phyloP scores from a whole-genome alignment of 2,888 invertebrate genomes.

The Stenichneumon culpator region DNA sequence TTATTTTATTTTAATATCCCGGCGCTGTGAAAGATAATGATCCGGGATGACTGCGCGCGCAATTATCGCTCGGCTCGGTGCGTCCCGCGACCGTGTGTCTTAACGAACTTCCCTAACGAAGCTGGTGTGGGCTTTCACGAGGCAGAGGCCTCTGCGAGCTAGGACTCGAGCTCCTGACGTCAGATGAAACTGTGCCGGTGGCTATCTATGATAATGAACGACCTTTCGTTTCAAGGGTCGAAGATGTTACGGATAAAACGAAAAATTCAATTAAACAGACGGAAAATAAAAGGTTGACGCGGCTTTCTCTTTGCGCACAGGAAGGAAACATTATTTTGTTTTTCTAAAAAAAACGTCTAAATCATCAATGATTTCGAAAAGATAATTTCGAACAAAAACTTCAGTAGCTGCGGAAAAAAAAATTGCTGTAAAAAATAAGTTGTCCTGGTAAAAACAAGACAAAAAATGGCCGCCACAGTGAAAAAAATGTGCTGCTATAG shows the following conservation, averaged over 20 bases:
- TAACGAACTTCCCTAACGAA: conserved; percentile 17
- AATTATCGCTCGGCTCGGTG: not conserved
- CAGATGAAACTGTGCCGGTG: not conserved
- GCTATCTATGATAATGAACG: not conserved
- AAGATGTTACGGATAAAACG: not conserved
- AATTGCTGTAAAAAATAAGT: too few relatives aligned
- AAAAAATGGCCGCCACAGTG: too few relatives aligned
- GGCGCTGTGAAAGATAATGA: conserved; percentile 1
- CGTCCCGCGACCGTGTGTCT: conserved; percentile 2
- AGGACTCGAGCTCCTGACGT: not conserved
- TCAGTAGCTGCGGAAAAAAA: too few relatives aligned
- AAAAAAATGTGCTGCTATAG: too few relatives aligned
- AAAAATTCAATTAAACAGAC: not conserved
- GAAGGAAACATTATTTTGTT: too few relatives aligned
- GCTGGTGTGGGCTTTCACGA: not conserved
- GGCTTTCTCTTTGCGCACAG: too few relatives aligned
- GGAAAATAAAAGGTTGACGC: not conserved
- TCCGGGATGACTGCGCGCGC: not conserved
- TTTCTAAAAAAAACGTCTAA: too few relatives aligned
- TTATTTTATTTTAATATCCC: conserved; percentile 4
- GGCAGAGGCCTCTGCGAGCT: not conserved
- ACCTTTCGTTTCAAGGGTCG: not conserved
- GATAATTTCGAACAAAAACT: too few relatives aligned
- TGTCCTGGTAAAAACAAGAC: too few relatives aligned
- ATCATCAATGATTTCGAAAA: too few relatives aligned